Percentiles rank a stretch among this genome's conserved stretches.
Evolutionary conservation across 92 coral and sea anemone species (phyloP).

Genomic region (Phenganax marumi): DNA sequence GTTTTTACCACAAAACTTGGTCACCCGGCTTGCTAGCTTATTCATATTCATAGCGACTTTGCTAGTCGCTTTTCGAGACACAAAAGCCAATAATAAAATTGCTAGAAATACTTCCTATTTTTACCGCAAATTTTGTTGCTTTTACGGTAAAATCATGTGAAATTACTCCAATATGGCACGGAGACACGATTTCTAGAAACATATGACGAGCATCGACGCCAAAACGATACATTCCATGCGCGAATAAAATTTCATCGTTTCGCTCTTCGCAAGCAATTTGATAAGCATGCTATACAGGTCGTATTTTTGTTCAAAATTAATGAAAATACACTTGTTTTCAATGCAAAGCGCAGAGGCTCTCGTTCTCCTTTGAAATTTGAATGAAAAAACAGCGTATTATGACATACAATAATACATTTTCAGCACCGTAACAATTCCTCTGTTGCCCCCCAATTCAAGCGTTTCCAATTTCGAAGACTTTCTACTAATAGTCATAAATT

Average conservation of each 20-base stretch:
- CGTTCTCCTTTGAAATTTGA: neutral
- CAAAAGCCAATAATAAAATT: neutral
- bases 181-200: conserved; percentile 24
- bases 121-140: neutral
- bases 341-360: neutral
- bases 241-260: conserved; percentile 24
- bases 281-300: neutral
- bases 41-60: conserved; percentile 21
- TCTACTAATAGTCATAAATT: neutral
- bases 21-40: conserved; percentile 16
- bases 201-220: neutral
- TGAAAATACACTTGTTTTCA: neutral
- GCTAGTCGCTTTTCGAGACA: neutral
- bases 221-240: conserved; percentile 31
- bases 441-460: neutral
- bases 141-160: neutral
- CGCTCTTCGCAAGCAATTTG: neutral
- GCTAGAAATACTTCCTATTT: neutral
- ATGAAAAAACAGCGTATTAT: neutral
- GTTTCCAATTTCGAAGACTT: neutral
- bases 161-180: neutral
- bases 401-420: neutral
- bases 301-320: neutral
- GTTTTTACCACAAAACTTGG: conserved; percentile 12
- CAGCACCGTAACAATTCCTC: neutral